Base-by-base conservation (phyloP, 2,113 vertebrate species). In the Thamnaconus septentrionalis region DNA sequence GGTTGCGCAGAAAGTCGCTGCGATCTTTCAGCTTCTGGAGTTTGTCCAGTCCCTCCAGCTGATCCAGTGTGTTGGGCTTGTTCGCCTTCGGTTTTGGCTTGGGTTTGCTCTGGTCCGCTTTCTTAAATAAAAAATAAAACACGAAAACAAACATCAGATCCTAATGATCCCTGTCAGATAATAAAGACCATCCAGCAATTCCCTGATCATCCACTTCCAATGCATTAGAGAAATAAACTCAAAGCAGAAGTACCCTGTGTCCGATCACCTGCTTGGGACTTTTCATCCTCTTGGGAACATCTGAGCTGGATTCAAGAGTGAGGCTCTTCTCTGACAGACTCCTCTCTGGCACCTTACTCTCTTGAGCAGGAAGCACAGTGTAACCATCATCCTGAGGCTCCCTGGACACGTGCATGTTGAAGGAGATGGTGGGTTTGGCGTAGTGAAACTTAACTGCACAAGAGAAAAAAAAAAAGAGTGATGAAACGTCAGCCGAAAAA, bases 1-100 rank as follows among this genome's bases (percentile, higher is more conserved):
- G 96, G 53, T 96, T 97, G 71, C 83, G 93, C 6, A 98, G 90
- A 80, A 93, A 96, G 59, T 66, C 85, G 7, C 91, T 90, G 5
- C 65, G 82, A 31, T 80, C 83, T 71, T 92, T 88, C 40, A 94
- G 72, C 41, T 61, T 91, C 60, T 82, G 69, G 1, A 95, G 80
- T 40, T 82, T 81, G 3, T 59, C 65, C 7, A 5, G 11, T 1
- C 85, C 88, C 40, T 75, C 75, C 0, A 66, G 69, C 41, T 62
- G 80, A 56, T 92, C 89, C 4, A 77, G 70, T 53, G 77, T 69
- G 1, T 64, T 69, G 4, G 79, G 81, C 46, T 82, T 85, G 0
- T 67, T 31, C 18, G 18, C 75, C 79, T 79, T 90, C 86, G 86
- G 81, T 4, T 63, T 66, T 9, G n/a, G 64, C 42, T 86, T 94